Evolutionary conservation across 2,113 vertebrate genomes (phyloP), one percentile per base, ranked within the genome.

Genomic region (Alligator mississippiensis): DNA sequence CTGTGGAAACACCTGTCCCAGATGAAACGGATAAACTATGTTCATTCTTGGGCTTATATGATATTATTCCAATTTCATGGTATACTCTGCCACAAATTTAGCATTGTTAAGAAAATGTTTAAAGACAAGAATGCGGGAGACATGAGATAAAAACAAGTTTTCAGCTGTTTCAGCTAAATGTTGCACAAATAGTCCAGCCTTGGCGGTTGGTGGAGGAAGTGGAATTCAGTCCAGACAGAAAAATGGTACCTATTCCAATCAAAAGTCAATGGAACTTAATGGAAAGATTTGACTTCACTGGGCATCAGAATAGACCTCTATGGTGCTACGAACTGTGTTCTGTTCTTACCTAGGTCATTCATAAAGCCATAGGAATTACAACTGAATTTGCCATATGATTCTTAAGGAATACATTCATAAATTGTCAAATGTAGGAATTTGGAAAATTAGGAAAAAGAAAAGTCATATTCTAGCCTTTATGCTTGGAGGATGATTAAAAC

Each of bases 61-160:
- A 27, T 9, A 6, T 12, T 17, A 55, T 17, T 58, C 25, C 0
- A 1, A 0, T 47, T 70, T 47, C 6, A 28, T 5, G 17, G 72
- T 11, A 78, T 7, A 18, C 12, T 72, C 68, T 16, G 28, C 57
- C 18, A 34, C n/a, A 79, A 59, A 58, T 5, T 7, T 25, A 61
- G 47, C 54, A 12, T 14, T 13, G 18, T 70, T 25, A 74, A 55
- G 47, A 24, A 6, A 66, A 58, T 28, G 34, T 60, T 85, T 75
- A 28, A 25, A 79, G 87, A 38, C 6, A 72, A 83, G 85, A 34
- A 5, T 2, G 22, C 2, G 15, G 76, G 58, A 84, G 18, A 17
- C 5, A 30, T 1, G 60, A 16, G 22, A 12, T 57, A 79, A 76
- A 70, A 88, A 8, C 11, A 38, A 30, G 2, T 34, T 90, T 82